Conservation (phyloP, 2,113 vertebrate genomes). For the Strix aluco region DNA sequence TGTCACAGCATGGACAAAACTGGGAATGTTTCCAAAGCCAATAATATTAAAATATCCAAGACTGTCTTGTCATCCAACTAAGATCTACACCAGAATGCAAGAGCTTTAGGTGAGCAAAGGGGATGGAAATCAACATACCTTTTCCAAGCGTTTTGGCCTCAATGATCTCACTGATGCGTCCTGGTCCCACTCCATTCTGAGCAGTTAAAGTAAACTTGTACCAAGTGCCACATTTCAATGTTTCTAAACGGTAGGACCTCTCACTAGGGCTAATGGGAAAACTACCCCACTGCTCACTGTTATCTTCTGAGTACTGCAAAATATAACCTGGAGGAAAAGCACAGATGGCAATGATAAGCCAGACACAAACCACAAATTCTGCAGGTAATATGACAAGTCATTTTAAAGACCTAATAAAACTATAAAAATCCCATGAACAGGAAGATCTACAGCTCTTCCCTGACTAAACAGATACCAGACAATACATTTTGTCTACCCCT, state of each 20-base stretch:
- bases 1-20: neutral
- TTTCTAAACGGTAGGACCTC: slow-evolving; percentile 93
- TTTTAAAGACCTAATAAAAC: neutral
- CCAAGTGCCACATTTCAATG: slow-evolving; percentile 96
- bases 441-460: neutral
- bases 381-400: neutral
- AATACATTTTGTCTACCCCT: neutral
- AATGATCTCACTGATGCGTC: slow-evolving; percentile 98
- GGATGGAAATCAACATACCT: slow-evolving; percentile 72
- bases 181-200: slow-evolving; percentile 97
- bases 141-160: slow-evolving; percentile 97
- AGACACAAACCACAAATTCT: neutral
- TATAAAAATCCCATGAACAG: neutral
- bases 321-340: slow-evolving; percentile 85
- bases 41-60: neutral
- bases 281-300: slow-evolving; percentile 98
- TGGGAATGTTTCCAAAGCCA: neutral
- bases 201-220: slow-evolving; percentile 98
- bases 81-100: neutral
- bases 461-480: neutral
- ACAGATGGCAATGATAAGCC: neutral
- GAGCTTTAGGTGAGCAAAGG: neutral
- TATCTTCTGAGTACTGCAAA: slow-evolving; percentile 96
- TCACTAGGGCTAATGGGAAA: slow-evolving; percentile 98
- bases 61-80: neutral